Percentiles rank a stretch among this genome's conserved stretches.
Conservation (phyloP, 2,888 invertebrate genomes). For the Odiellus spinosus region DNA sequence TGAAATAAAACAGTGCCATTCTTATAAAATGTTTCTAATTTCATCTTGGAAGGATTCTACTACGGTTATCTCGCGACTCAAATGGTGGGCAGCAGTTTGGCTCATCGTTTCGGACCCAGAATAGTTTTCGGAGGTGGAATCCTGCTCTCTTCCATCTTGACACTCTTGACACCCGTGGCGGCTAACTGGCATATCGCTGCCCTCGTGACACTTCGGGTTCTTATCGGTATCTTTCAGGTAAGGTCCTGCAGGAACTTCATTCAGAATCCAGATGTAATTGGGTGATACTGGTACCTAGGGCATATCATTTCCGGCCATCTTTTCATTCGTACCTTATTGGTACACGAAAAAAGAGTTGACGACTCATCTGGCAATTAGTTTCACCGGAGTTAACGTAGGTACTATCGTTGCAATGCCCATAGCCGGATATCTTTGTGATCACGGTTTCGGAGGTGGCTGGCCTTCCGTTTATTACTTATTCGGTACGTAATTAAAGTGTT, state of each 20-base stretch:
- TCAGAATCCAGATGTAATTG: too few species aligned
- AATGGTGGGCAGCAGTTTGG: constrained; percentile 16
- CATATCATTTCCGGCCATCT: neutral
- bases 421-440: constrained; percentile 52
- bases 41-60: constrained; percentile 19
- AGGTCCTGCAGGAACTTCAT: too few species aligned
- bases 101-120: constrained; percentile 16
- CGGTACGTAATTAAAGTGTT: too few species aligned
- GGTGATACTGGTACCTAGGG: neutral
- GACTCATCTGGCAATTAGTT: constrained; percentile 5
- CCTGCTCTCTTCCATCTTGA: constrained; percentile 15
- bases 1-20: too few species aligned
- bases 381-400: constrained; percentile 6
- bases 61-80: constrained; percentile 19
- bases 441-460: constrained; percentile 48
- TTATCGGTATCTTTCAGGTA: constrained; percentile 20
- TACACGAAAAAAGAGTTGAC: constrained; percentile 1
- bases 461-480: constrained; percentile 63
- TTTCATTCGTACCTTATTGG: too few species aligned
- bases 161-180: constrained; percentile 17
- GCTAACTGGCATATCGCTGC: constrained; percentile 12
- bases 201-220: constrained; percentile 15
- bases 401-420: constrained; percentile 40
- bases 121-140: constrained; percentile 19
- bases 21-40: too few species aligned